phyloP scores from a whole-genome alignment of 2,797 vertebrate genomes.

The Arrhamphus sclerolepis region DNA sequence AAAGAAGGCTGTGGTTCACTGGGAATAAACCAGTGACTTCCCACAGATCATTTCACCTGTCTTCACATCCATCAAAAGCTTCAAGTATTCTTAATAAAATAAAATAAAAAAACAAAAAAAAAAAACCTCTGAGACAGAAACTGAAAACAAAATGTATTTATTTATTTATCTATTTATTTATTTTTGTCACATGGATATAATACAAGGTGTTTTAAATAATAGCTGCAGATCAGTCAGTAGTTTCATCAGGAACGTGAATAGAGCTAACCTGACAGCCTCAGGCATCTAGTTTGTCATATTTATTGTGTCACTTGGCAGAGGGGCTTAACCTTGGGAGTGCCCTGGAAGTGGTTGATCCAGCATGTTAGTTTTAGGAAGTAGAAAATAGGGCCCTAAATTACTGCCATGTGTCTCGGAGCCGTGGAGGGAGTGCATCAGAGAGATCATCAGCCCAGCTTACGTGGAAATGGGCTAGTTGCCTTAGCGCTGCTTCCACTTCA shows the following conservation, averaged over 20 bases:
- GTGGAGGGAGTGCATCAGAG: slow-evolving; percentile 72
- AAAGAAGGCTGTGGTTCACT: slow-evolving; percentile 38
- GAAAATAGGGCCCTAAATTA: slow-evolving; percentile 85
- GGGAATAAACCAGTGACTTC: slow-evolving; percentile 33
- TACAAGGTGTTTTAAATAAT: slow-evolving; percentile 54
- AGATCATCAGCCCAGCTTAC: slow-evolving; percentile 66
- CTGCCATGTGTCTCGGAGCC: slow-evolving; percentile 83
- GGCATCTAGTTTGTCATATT: slow-evolving; percentile 74
- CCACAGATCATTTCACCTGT: neutral
- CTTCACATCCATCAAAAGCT: no score
- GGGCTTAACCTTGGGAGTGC: slow-evolving; percentile 80
- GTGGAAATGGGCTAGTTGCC: slow-evolving; percentile 69
- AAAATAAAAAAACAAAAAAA: no score
- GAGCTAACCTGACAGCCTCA: slow-evolving; percentile 48
- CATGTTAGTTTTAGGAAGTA: slow-evolving; percentile 83
- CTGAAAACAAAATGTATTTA: slow-evolving; percentile 25
- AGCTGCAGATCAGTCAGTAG: slow-evolving; percentile 53
- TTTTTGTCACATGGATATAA: slow-evolving; percentile 40
- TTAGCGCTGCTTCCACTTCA: slow-evolving; percentile 45
- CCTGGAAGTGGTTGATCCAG: slow-evolving; percentile 80
- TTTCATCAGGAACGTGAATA: slow-evolving; percentile 56
- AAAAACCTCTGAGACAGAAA: no score
- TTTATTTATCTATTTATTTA: no score
- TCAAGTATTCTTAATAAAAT: no score
- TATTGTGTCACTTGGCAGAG: slow-evolving; percentile 77